Conservation (phyloP, 2,888 invertebrate genomes). For the Caenorhabditis sp. region DNA sequence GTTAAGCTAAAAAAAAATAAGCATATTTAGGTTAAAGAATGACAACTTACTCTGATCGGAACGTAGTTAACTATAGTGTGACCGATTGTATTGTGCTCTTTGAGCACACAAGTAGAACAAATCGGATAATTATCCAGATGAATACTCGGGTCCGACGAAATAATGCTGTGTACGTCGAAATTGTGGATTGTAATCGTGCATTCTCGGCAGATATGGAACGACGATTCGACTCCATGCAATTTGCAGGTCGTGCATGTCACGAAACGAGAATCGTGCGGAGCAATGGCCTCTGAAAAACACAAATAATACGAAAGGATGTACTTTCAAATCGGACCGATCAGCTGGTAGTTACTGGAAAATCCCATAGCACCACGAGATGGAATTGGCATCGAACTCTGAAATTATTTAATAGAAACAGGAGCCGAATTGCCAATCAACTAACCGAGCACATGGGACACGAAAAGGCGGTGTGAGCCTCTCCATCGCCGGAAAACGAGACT, state of each 20-base stretch:
- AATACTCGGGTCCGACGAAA: neutral
- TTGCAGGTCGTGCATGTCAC: constrained; percentile 11
- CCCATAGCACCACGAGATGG: neutral
- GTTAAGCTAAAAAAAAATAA: constrained; percentile 9
- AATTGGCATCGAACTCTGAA: neutral
- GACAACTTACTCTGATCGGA: constrained; percentile 13
- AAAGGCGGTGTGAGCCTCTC: neutral
- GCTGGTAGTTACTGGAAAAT: constrained; percentile 25
- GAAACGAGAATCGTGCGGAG: constrained; percentile 8
- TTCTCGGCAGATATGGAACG: constrained; percentile 40
- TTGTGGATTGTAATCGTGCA: constrained; percentile 21
- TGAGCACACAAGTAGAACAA: constrained; percentile 33
- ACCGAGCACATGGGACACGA: constrained; percentile 16
- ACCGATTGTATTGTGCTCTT: constrained; percentile 6
- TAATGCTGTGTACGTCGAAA: constrained; percentile 10
- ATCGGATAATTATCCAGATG: constrained; percentile 8
- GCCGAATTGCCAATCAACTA: neutral
- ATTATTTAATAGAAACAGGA: neutral
- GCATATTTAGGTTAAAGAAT: neutral
- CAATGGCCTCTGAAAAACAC: constrained; percentile 6
- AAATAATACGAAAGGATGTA: too few species aligned
- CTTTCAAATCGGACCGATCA: constrained; percentile 12
- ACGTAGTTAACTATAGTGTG: constrained; percentile 8
- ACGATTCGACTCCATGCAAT: constrained; percentile 6
- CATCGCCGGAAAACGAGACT: constrained; percentile 7